Percentiles rank a stretch among this genome's conserved stretches.
Evolutionary conservation across 30 jellyfish, hydroid and myxozoan species (phyloP).

Genomic region (Chrysaora quinquecirrha): DNA sequence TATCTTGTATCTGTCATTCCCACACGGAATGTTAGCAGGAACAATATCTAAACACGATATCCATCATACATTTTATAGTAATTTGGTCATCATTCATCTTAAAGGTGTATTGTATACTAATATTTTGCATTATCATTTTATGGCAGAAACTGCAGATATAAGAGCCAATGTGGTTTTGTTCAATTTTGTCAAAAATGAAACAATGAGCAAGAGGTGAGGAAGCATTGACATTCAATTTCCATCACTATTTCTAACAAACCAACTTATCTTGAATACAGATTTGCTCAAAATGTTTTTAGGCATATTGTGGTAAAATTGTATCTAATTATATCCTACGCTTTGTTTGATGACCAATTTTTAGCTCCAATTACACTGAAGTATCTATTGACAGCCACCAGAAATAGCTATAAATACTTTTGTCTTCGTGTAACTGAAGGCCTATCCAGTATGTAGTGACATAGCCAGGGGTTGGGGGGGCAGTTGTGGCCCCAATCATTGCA

Average conservation of each 20-base stretch:
- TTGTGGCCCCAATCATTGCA: too few relatives aligned
- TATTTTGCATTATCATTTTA: not conserved
- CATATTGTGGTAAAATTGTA: not conserved
- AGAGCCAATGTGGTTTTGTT: conserved; percentile 4
- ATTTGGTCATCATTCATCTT: not conserved
- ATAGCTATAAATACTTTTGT: too few relatives aligned
- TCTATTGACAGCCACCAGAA: too few relatives aligned
- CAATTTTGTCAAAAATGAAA: conserved; percentile 2
- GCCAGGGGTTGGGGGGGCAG: too few relatives aligned
- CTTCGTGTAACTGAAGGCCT: too few relatives aligned
- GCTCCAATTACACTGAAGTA: not conserved
- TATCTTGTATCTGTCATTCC: too few relatives aligned
- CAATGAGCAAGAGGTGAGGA: not conserved
- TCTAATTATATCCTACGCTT: not conserved
- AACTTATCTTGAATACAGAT: not conserved
- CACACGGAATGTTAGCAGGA: too few relatives aligned
- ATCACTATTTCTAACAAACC: not conserved
- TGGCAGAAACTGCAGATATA: conserved; percentile 12
- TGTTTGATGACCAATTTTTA: not conserved
- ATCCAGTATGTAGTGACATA: too few relatives aligned
- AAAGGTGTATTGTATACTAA: not conserved
- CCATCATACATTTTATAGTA: not conserved
- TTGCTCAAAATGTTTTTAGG: not conserved
- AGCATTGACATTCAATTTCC: not conserved
- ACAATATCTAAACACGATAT: too few relatives aligned